Conservation (phyloP, 2,797 vertebrate species). For the Betta splendens region DNA sequence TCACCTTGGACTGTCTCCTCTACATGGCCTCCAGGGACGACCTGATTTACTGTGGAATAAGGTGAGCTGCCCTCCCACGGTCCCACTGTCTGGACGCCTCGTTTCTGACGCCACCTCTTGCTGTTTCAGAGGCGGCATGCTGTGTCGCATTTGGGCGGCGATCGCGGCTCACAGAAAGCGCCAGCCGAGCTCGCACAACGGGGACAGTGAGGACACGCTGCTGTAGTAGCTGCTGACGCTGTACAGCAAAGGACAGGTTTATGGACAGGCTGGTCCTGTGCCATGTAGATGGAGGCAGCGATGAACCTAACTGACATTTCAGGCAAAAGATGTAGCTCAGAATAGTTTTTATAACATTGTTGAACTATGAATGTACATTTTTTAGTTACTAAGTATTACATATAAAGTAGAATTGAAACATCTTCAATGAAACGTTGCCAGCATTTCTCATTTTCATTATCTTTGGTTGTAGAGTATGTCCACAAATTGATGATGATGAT, state of each 20-base stretch:
- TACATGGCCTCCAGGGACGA: constrained; percentile 84
- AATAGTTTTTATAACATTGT: constrained; percentile 7
- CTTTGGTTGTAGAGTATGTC: constrained; percentile 10
- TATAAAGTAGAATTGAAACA: neutral
- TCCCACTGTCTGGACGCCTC: neutral
- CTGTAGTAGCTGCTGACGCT: constrained; percentile 56
- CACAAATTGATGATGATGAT: neutral
- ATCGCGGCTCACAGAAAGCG: constrained; percentile 73
- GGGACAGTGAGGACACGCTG: constrained; percentile 69
- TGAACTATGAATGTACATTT: constrained; percentile 28
- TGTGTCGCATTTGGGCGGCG: constrained; percentile 87
- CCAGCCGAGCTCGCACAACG: constrained; percentile 54
- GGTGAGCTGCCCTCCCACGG: constrained; percentile 70
- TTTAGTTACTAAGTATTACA: neutral
- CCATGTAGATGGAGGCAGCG: constrained; percentile 10
- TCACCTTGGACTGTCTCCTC: constrained; percentile 86
- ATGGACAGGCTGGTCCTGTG: constrained; percentile 63
- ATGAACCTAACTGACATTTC: constrained; percentile 5
- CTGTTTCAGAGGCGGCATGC: constrained; percentile 84
- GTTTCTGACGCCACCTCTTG: neutral
- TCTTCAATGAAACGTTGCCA: neutral
- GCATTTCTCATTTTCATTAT: neutral
- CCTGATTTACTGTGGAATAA: constrained; percentile 85
- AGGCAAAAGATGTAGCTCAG: constrained; percentile 19
- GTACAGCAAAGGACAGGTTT: constrained; percentile 34